phyloP scores from a whole-genome alignment of 2,113 vertebrate genomes.

The Campylorhamphus procurvoides region DNA sequence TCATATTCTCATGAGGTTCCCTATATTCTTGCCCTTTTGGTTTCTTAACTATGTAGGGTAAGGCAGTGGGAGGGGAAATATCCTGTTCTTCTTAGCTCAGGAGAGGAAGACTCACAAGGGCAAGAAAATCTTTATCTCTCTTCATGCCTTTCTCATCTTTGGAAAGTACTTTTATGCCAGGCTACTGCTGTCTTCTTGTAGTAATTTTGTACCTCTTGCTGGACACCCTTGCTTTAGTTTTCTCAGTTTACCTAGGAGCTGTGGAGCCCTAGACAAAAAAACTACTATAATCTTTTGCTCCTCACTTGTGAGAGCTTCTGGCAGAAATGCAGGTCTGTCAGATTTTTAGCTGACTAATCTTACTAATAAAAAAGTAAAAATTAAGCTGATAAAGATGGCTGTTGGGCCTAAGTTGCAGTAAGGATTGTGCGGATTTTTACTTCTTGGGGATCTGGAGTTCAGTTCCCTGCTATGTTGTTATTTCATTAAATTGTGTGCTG shows the following conservation, averaged over 20 bases:
- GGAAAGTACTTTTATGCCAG: neutral
- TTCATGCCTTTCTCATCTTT: neutral
- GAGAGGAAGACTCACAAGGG: neutral
- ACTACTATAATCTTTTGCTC: neutral
- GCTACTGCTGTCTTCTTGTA: neutral
- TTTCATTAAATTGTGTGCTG: neutral
- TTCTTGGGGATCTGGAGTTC: neutral
- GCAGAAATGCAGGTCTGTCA: neutral
- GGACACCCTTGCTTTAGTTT: neutral
- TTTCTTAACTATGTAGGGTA: neutral
- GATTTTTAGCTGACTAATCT: neutral
- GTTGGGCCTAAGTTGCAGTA: neutral
- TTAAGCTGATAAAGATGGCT: neutral
- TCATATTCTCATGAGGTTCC: neutral
- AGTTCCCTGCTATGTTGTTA: neutral
- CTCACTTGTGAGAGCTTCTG: neutral
- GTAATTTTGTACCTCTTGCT: neutral
- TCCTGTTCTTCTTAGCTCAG: neutral
- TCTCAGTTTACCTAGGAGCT: neutral
- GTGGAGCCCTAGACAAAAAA: neutral
- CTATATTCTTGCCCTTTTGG: neutral
- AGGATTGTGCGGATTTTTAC: fast-evolving
- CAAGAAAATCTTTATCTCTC: neutral
- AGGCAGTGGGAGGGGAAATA: neutral
- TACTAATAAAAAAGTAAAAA: neutral